Base-by-base conservation (phyloP, 2,888 invertebrate species). In the Eustalomyia histrio region DNA sequence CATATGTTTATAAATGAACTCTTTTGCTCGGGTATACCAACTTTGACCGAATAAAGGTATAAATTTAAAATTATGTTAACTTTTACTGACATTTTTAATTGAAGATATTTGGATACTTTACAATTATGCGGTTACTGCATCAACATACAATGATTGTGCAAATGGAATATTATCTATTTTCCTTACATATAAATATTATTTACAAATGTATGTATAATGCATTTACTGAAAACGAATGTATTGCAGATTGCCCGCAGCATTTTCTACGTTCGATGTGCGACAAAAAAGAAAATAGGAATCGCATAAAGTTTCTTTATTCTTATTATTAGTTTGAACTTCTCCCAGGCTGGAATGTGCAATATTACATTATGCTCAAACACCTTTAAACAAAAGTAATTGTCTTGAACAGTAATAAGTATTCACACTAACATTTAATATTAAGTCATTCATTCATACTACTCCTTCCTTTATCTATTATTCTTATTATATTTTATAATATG, bases 311-410 rank as follows among this genome's bases (percentile, higher is more conserved):
- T 35, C 43, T 61, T 47, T 57, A 63, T 61, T 47, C 52, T 75
- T 74, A 75, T 82, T 75, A 71, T 55, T 69, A 73, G 73, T 76
- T 80, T 69, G 69, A 81, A 81, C 76, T 78, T 76, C 17, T 63
- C 21, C 33, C 64, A 64, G 33, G 64, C 52, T n/a, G 43, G 33
- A 55, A 29, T 67, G 50, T 68, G 21, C 52, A 58, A 21, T 53
- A 61, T 55, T 29, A 52, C 9, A 61, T 69, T 67, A 60, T 29
- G 58, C 52, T 47, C 33, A 52, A 68, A 60, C 67, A 75, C 67
- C 68, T 60, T 68, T 8, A 33, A 64, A 52, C 29, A 64, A 47
- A 47, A n/a, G 39, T 39, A 39, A 39, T 39, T 12, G 10, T 39
- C 39, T 39, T 39, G 10, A 39, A 14, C 12, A 39, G 39, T 39